Percentiles rank a stretch among this genome's conserved stretches.
These are phyloP conservation scores for Leistus spinibarbis DNA, from an alignment of 2,888 invertebrate species.

Conservation along the genomic window DNA sequence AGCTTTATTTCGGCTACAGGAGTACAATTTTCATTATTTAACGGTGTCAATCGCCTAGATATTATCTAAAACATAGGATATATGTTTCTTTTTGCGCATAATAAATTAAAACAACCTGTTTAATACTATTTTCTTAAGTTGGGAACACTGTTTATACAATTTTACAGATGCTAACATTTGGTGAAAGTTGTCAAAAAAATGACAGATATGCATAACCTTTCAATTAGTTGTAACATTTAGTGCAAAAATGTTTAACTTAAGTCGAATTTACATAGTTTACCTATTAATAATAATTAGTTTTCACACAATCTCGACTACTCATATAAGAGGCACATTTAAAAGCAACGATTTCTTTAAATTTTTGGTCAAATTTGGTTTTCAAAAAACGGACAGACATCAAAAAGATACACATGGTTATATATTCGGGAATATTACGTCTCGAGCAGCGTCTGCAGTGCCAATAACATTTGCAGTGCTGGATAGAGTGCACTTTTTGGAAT, in stretches of 20 bases:
- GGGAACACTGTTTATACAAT: neutral
- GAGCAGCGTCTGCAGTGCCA: slow-evolving; percentile 67
- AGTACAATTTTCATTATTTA: no score
- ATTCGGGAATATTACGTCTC: slow-evolving; percentile 91
- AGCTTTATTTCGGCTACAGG: no score
- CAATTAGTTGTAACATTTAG: slow-evolving; percentile 26
- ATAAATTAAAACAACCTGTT: no score
- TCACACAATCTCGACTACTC: slow-evolving; percentile 54
- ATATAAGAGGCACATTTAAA: slow-evolving; percentile 69
- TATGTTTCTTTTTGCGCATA: no score
- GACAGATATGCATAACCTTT: slow-evolving; percentile 40
- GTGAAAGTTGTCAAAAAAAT: slow-evolving; percentile 17
- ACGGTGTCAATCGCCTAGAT: no score
- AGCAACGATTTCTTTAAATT: slow-evolving; percentile 85
- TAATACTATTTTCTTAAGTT: neutral
- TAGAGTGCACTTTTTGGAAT: slow-evolving; percentile 85
- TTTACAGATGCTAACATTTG: neutral
- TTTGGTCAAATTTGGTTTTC: slow-evolving; percentile 94
- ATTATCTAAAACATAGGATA: no score
- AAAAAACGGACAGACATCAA: slow-evolving; percentile 89
- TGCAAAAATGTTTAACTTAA: slow-evolving; percentile 38
- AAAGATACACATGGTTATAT: slow-evolving; percentile 91
- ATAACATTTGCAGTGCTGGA: slow-evolving; percentile 90
- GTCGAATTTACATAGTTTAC: slow-evolving; percentile 43
- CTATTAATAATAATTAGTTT: slow-evolving; percentile 44